These are phyloP conservation scores for Pycnonotus jocosus DNA, from an alignment of 2,113 vertebrate genomes.

Conservation along the genomic window DNA sequence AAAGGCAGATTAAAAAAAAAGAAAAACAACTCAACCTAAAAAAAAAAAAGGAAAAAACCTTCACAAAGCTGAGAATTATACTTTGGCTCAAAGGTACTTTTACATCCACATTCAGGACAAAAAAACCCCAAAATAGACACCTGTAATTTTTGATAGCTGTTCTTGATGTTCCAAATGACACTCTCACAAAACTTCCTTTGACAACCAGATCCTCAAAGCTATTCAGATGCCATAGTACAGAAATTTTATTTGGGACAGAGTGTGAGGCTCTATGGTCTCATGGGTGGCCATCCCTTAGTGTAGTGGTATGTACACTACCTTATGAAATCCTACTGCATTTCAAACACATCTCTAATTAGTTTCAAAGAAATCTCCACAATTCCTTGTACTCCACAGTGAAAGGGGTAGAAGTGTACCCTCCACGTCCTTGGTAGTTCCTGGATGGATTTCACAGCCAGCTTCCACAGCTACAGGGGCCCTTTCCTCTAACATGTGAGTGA, in stretches of 20 bases:
- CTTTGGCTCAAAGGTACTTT: background rate
- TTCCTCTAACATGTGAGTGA: fast-evolving
- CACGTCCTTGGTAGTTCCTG: background rate
- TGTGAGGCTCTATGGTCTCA: background rate
- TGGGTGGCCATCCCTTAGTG: background rate
- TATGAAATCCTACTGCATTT: background rate
- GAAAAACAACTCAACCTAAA: too few species aligned
- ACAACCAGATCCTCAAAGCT: background rate
- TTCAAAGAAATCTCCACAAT: background rate
- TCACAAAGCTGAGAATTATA: background rate
- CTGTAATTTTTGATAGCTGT: background rate
- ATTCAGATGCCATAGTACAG: background rate
- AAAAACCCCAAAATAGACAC: background rate
- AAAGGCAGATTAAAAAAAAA: background rate
- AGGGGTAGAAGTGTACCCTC: background rate
- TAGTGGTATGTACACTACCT: background rate
- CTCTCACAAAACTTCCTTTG: background rate
- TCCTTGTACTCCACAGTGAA: background rate
- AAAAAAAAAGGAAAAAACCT: background rate
- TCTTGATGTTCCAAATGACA: background rate
- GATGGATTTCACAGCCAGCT: background rate
- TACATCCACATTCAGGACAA: background rate
- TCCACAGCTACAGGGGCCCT: background rate
- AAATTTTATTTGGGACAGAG: background rate
- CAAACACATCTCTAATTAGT: background rate